These are phyloP conservation scores for Cynopterus sphinx DNA, from an alignment of 2,797 vertebrate genomes.

Conservation along the genomic window DNA sequence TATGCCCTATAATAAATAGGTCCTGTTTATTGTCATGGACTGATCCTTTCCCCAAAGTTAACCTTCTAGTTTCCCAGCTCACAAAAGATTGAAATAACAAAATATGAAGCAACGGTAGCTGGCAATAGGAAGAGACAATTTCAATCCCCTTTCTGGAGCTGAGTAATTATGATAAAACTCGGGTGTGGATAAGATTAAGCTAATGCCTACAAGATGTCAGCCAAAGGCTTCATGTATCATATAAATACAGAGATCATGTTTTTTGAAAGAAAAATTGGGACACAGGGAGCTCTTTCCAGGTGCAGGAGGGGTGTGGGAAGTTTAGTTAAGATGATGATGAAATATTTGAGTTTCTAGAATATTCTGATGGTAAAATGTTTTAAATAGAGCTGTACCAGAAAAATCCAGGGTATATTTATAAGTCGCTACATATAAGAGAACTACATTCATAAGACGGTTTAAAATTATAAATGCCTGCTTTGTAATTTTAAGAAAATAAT, in stretches of 20 bases:
- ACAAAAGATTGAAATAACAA: constrained; percentile 39
- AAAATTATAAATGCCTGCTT: constrained; percentile 9
- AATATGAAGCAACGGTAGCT: neutral
- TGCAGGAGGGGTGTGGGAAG: neutral
- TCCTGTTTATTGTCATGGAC: neutral
- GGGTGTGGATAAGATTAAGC: constrained; percentile 21
- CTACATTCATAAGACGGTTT: neutral
- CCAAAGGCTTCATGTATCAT: constrained; percentile 5
- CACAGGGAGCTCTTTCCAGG: constrained; percentile 22
- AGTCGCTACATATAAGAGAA: neutral
- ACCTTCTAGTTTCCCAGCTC: neutral
- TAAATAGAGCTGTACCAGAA: neutral
- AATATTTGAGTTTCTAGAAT: constrained; percentile 46
- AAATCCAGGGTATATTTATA: neutral
- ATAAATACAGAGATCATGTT: constrained; percentile 15
- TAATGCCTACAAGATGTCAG: constrained; percentile 14
- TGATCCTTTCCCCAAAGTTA: neutral
- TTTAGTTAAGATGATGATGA: constrained; percentile 25
- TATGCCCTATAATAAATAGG: neutral
- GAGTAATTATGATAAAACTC: neutral
- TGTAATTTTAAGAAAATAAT: neutral
- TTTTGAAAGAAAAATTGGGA: constrained; percentile 49
- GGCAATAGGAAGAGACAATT: constrained; percentile 17
- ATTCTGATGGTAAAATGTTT: constrained; percentile 22
- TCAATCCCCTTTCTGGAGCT: neutral